A percentile compares a stretch with the other conserved stretches of the same genome.
These are phyloP conservation scores for Platichthys flesus DNA, from an alignment of 2,113 vertebrate species.

Conservation along the genomic window DNA sequence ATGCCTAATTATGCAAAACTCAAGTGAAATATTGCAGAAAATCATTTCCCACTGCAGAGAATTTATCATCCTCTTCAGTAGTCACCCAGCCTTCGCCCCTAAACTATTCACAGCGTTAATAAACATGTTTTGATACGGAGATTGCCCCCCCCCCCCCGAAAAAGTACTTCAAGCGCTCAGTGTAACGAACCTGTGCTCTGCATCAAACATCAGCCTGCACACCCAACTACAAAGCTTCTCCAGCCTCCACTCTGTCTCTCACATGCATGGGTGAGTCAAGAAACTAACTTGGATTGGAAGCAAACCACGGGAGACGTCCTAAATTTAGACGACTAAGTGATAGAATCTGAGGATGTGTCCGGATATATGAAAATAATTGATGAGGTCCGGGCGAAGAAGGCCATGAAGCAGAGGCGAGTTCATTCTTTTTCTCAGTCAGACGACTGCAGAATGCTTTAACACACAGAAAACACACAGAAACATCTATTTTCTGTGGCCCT, in stretches of 20 bases:
- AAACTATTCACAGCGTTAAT: slow-evolving; percentile 61
- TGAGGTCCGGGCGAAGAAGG: neutral
- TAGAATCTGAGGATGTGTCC: neutral
- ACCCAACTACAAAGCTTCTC: neutral
- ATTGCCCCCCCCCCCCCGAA: slow-evolving; percentile 15
- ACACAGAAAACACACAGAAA: neutral
- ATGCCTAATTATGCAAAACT: slow-evolving; percentile 71
- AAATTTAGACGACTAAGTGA: neutral
- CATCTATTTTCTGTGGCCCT: neutral
- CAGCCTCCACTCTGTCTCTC: neutral
- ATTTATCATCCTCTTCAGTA: slow-evolving; percentile 53
- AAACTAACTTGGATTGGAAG: neutral
- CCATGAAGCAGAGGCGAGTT: neutral
- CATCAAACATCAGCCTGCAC: slow-evolving; percentile 7
- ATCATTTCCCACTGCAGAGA: slow-evolving; percentile 51
- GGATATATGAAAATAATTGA: slow-evolving; percentile 3
- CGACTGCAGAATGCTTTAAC: neutral
- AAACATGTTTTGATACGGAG: slow-evolving; percentile 58
- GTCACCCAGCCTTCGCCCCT: slow-evolving; percentile 31
- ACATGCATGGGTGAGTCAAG: neutral
- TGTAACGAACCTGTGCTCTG: slow-evolving; percentile 26
- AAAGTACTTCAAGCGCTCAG: slow-evolving; percentile 26
- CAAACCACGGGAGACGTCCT: neutral
- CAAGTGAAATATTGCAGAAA: slow-evolving; percentile 66
- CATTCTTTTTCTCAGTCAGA: neutral